Conservation (phyloP, 2,113 vertebrate genomes). For the Tichodroma muraria region DNA sequence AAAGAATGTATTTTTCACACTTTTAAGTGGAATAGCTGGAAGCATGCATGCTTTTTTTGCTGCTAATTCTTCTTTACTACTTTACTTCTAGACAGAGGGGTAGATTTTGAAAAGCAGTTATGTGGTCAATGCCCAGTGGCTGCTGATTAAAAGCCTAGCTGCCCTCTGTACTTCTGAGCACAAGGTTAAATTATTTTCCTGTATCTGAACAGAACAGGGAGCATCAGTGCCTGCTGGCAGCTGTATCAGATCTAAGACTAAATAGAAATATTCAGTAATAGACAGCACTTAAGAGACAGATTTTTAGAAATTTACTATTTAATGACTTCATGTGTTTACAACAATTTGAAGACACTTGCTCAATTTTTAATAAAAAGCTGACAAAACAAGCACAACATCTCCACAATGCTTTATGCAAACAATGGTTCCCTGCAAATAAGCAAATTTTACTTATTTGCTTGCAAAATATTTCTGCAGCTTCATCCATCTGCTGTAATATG, state of each 20-base stretch:
- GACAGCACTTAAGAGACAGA: background rate
- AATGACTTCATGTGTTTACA: background rate
- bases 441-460: background rate
- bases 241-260: background rate
- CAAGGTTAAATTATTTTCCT: background rate
- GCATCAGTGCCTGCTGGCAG: background rate
- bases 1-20: background rate
- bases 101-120: background rate
- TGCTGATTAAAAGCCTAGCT: background rate
- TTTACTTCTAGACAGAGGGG: background rate
- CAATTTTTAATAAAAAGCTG: conserved; percentile 25
- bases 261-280: background rate
- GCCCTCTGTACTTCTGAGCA: background rate
- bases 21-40: background rate
- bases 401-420: background rate
- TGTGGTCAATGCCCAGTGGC: background rate
- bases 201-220: background rate
- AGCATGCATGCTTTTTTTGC: background rate
- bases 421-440: background rate
- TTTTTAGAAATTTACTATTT: conserved; percentile 1
- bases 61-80: background rate
- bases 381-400: background rate
- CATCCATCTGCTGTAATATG: background rate
- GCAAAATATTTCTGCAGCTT: background rate
- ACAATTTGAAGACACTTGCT: background rate